A percentile compares a stretch with the other conserved stretches of the same genome.
phyloP scores from a whole-genome alignment of 2,888 invertebrate genomes.

The Melanchra persicariae region DNA sequence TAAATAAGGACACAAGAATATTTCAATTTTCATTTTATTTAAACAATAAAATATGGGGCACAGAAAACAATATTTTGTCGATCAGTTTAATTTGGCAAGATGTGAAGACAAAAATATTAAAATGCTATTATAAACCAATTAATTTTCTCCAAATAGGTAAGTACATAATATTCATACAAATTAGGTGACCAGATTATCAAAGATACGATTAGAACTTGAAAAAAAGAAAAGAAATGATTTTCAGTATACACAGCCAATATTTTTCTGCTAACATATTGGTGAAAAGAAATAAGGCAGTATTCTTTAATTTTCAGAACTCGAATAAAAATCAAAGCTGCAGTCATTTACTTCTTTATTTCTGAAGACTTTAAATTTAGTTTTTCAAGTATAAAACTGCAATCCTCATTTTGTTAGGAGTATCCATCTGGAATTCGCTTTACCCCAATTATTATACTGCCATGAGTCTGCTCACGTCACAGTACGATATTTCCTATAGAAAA shows the following conservation, averaged over 20 bases:
- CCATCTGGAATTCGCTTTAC: no score
- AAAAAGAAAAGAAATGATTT: no score
- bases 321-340: background rate
- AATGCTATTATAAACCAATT: background rate
- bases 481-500: no score
- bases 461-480: no score
- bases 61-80: conserved; percentile 61
- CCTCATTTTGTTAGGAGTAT: no score
- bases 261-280: no score
- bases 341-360: background rate
- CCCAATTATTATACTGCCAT: no score
- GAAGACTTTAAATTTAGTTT: background rate
- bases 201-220: no score
- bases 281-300: no score
- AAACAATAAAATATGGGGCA: conserved; percentile 74
- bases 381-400: background rate
- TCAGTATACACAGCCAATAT: no score
- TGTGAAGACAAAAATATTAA: background rate
- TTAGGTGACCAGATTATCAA: no score
- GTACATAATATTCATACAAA: background rate
- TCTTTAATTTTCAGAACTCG: background rate
- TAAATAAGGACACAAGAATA: conserved; percentile 14
- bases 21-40: conserved; percentile 69
- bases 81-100: conserved; percentile 60
- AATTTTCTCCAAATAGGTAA: background rate